A percentile compares a stretch with the other conserved stretches of the same genome.
These are phyloP conservation scores for Littorina saxatilis DNA, from an alignment of 1,140 invertebrate genomes.

Conservation along the genomic window DNA sequence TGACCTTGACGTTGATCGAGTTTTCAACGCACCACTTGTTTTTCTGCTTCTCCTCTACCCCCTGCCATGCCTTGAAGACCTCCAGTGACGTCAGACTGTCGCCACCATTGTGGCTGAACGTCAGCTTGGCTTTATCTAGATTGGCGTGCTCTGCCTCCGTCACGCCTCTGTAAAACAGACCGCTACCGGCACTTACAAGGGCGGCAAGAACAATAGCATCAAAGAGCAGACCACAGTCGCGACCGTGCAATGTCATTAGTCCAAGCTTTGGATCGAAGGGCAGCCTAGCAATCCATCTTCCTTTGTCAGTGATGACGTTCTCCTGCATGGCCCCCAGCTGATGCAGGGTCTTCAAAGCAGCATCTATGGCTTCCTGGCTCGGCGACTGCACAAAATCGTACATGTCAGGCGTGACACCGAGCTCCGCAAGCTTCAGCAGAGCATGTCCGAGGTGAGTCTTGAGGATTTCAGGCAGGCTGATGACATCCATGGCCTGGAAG, in stretches of 20 bases:
- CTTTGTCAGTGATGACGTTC: conserved; percentile 62
- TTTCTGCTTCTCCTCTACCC: conserved; percentile 55
- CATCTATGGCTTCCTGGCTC: conserved; percentile 46
- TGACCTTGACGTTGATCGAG: conserved; percentile 63
- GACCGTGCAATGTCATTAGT: conserved; percentile 51
- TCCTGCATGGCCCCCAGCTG: conserved; percentile 57
- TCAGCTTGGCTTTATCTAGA: conserved; percentile 83
- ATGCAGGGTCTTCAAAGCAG: conserved; percentile 51
- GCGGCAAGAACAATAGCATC: conserved; percentile 68
- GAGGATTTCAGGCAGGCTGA: conserved; percentile 63
- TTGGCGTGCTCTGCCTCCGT: conserved; percentile 81
- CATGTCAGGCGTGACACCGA: conserved; percentile 56
- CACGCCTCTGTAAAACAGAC: conserved; percentile 60
- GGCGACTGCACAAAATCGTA: conserved; percentile 69
- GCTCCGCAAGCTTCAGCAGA: conserved; percentile 59
- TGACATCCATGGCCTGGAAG: conserved; percentile 53
- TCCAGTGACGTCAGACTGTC: conserved; percentile 95
- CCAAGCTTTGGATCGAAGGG: conserved; percentile 63
- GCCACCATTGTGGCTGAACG: conserved; percentile 83
- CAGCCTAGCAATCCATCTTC: conserved; percentile 64
- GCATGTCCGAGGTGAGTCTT: conserved; percentile 63
- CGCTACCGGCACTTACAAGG: conserved; percentile 42
- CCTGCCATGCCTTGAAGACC: conserved; percentile 82
- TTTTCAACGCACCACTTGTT: conserved; percentile 64
- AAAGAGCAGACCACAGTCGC: conserved; percentile 79